Evolutionary conservation across 2,113 vertebrate genomes (phyloP).

Genomic region (Mungos mungo): DNA sequence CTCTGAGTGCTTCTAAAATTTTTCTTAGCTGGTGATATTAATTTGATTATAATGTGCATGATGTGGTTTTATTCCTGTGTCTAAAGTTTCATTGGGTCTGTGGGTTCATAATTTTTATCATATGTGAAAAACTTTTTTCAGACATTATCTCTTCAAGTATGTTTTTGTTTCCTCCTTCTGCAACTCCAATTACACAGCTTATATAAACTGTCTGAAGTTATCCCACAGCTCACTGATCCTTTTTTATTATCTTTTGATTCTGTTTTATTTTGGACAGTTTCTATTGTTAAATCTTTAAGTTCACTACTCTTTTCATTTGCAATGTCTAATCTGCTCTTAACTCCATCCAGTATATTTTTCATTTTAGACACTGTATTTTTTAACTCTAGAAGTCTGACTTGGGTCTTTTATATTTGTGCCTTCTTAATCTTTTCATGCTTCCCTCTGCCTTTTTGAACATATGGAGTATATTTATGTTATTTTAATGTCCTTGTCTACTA

Average conservation of each 20-base stretch:
- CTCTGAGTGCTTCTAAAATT: not conserved
- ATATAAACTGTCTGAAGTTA: not conserved
- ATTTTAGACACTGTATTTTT: not conserved
- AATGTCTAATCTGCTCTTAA: not conserved
- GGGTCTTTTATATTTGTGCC: not conserved
- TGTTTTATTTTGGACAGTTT: not conserved
- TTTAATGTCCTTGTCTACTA: not conserved
- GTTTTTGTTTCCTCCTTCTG: not conserved
- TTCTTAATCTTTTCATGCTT: not conserved
- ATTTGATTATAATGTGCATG: not conserved
- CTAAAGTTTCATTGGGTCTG: not conserved
- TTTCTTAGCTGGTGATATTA: not conserved
- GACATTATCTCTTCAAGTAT: not conserved
- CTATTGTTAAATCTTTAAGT: not conserved
- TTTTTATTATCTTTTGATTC: not conserved
- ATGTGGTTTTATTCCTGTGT: not conserved
- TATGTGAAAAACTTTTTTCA: not conserved
- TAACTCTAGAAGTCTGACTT: not conserved
- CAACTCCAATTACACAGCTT: not conserved
- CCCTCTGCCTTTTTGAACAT: not conserved
- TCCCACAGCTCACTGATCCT: not conserved
- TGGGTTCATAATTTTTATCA: not conserved
- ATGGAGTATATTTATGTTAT: not conserved
- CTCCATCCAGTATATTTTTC: constrained; percentile 1
- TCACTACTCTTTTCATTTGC: not conserved